Percentiles rank a stretch among this genome's conserved stretches.
phyloP scores from a whole-genome alignment of 2,888 invertebrate genomes.

The Tipula lateralis region DNA sequence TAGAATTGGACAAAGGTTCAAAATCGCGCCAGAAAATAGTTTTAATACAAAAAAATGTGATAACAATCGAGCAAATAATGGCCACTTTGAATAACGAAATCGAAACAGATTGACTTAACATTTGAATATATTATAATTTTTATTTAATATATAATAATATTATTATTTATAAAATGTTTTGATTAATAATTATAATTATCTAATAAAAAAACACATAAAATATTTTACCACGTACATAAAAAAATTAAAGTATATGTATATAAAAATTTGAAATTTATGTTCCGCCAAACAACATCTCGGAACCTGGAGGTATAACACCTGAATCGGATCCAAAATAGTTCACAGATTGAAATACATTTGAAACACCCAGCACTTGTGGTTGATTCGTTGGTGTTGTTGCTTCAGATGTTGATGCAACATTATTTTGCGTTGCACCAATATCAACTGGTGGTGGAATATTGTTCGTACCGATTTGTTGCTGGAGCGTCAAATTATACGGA shows the following conservation, averaged over 20 bases:
- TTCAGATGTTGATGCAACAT: conserved; percentile 34
- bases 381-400: conserved; percentile 33
- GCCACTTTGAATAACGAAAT: conserved; percentile 43
- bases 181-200: neutral
- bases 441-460: conserved; percentile 31
- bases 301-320: conserved; percentile 55
- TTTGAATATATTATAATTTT: conserved; percentile 15
- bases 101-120: neutral
- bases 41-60: conserved; percentile 49
- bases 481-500: conserved; percentile 49
- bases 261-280: conserved; percentile 38
- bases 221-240: neutral
- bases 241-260: neutral
- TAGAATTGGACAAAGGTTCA: conserved; percentile 60
- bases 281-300: conserved; percentile 57
- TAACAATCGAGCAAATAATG: conserved; percentile 49
- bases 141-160: neutral
- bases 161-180: conserved; percentile 16
- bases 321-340: conserved; percentile 60
- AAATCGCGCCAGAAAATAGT: conserved; percentile 57
- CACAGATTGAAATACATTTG: conserved; percentile 57
- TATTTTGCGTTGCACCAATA: conserved; percentile 31
- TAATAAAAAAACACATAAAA: neutral
- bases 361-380: conserved; percentile 40
- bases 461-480: conserved; percentile 35